Evolutionary conservation across 2,888 invertebrate species (phyloP), one percentile per base, ranked within the genome.

Genomic region (Venusia cambrica): DNA sequence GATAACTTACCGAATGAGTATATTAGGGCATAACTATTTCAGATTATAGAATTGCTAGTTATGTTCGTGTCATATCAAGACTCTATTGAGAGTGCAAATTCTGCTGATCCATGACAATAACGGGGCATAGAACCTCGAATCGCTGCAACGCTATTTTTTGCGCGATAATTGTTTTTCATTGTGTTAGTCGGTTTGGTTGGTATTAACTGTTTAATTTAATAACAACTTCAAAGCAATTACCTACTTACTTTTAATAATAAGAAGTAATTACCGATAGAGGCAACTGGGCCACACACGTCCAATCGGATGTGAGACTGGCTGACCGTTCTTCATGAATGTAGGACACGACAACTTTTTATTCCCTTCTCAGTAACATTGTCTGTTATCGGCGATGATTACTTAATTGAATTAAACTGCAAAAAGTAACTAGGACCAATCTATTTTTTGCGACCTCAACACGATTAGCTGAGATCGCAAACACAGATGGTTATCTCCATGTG

Each of bases 221-320:
- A 68, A 72, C 66, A 66, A 67, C 62, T 70, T n/a, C n/a, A n/a
- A n/a, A n/a, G n/a, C n/a, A n/a, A n/a, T n/a, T n/a, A n/a, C n/a
- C n/a, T n/a, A n/a, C n/a, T n/a, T n/a, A n/a, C n/a, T n/a, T n/a
- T 67, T 71, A 70, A 72, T 75, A 73, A 79, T 75, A 73, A 73
- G 55, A 34, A 51, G 62, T 65, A 64, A 68, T 69, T 66, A 68
- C 56, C 60, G 51, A 67, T 62, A 58, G 59, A 58, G 58, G 66
- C 66, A 70, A 73, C 70, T 75, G 45, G 77, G 79, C 62, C 73
- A 63, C 34, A 47, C 40, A 32, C 41, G 39, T 49, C 44, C 38
- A 40, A 21, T 27, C 33, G 50, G 25, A 49, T 47, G 30, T 45
- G 34, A 38, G 43, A 61, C 60, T 6, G 27, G 58, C 52, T 52